Percentiles rank a stretch among this genome's conserved stretches.
Conservation (phyloP, 2,113 vertebrate species). For the Oncorhynchus masou region DNA sequence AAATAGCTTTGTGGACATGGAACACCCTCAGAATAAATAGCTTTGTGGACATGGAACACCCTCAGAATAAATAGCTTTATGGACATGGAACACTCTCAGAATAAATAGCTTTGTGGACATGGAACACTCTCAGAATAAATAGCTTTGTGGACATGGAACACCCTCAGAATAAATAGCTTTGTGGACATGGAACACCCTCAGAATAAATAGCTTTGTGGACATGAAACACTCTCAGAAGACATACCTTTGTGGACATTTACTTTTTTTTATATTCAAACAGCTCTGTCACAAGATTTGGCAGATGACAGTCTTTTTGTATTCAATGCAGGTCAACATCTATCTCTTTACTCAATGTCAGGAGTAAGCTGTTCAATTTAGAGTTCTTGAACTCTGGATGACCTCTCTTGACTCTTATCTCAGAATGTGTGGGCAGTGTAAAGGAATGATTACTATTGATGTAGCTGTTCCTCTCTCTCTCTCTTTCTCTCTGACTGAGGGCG, state of each 20-base stretch:
- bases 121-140: too few species aligned
- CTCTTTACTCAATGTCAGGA: background rate
- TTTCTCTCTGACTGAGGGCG: too few species aligned
- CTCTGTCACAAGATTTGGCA: background rate
- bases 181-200: too few species aligned
- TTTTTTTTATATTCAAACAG: background rate
- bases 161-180: too few species aligned
- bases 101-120: too few species aligned
- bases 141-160: background rate
- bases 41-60: too few species aligned
- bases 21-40: too few species aligned
- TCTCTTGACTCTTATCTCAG: slow-evolving; percentile 35
- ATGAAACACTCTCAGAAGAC: background rate
- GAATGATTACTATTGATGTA: slow-evolving; percentile 49
- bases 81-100: background rate
- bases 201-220: background rate
- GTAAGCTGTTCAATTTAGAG: slow-evolving; percentile 40
- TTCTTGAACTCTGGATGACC: slow-evolving; percentile 38
- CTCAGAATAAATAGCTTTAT: background rate
- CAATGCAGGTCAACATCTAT: slow-evolving; percentile 7
- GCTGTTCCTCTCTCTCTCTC: slow-evolving; percentile 15
- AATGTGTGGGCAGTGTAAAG: slow-evolving; percentile 10
- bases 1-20: background rate
- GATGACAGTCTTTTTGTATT: background rate
- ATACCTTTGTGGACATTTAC: too few species aligned